Evolutionary conservation across 2,888 invertebrate species (phyloP).

Genomic region (Carcina quercana): DNA sequence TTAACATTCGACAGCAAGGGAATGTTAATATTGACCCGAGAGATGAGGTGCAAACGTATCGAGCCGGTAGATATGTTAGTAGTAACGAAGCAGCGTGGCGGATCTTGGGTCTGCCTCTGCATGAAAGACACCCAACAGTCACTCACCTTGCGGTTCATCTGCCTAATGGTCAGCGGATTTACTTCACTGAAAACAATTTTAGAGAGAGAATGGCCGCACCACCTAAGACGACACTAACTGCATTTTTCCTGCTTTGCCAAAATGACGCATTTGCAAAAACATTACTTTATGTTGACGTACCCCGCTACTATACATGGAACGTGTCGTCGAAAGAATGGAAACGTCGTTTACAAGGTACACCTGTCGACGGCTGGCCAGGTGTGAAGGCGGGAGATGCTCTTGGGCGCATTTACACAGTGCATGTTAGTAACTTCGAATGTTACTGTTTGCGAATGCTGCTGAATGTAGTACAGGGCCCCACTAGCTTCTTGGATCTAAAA

Average conservation of each 20-base stretch:
- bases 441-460: constrained; percentile 22
- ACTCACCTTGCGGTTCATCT: constrained; percentile 23
- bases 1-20: too few species aligned
- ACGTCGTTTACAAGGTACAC: constrained; percentile 20
- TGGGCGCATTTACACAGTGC: constrained; percentile 22
- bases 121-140: constrained; percentile 23
- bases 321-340: constrained; percentile 17
- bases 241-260: constrained; percentile 33
- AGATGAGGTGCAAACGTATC: constrained; percentile 3
- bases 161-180: constrained; percentile 20
- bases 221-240: constrained; percentile 26
- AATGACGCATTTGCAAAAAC: constrained; percentile 33
- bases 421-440: constrained; percentile 19
- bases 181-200: constrained; percentile 29
- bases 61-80: constrained; percentile 27
- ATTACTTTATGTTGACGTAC: constrained; percentile 30
- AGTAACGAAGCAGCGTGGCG: constrained; percentile 28
- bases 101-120: constrained; percentile 17
- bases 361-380: constrained; percentile 17
- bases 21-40: constrained; percentile 11
- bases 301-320: constrained; percentile 24
- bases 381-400: constrained; percentile 19
- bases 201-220: constrained; percentile 18
- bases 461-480: constrained; percentile 15
- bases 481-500: constrained; percentile 20